A percentile compares a stretch with the other conserved stretches of the same genome.
These are phyloP conservation scores for Turdus rufiventris DNA, from an alignment of 2,113 vertebrate genomes.

Conservation along the genomic window DNA sequence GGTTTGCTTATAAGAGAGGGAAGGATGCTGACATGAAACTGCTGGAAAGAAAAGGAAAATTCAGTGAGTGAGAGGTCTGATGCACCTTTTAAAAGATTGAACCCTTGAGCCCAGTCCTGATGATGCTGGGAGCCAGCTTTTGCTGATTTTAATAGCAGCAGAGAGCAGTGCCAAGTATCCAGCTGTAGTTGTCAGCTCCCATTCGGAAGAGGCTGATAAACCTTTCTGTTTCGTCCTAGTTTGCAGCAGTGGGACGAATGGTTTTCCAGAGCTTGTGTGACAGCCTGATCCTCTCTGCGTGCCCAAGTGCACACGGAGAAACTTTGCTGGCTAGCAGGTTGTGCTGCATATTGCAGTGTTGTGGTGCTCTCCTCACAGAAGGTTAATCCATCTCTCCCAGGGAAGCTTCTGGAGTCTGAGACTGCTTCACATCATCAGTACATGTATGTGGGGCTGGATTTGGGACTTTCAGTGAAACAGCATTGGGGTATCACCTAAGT, in stretches of 20 bases:
- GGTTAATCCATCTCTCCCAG: fast-evolving
- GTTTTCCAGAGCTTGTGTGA: not conserved
- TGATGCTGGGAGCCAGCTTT: not conserved
- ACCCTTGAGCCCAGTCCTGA: not conserved
- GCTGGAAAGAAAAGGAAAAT: not conserved
- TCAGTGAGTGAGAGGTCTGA: not conserved
- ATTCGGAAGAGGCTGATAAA: not conserved
- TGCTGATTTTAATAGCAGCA: conserved; percentile 16
- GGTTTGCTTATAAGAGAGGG: not conserved
- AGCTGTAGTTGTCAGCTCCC: conserved; percentile 21
- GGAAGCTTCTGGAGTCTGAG: not conserved
- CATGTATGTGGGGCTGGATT: fast-evolving
- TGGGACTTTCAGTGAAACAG: not conserved
- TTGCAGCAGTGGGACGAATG: not conserved
- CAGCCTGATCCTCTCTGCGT: not conserved
- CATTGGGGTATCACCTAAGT: not conserved
- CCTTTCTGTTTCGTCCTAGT: not conserved
- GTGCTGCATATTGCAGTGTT: not conserved
- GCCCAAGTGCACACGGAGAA: not conserved
- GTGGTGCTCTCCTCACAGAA: not conserved
- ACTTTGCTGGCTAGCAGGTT: not conserved
- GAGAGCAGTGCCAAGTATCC: not conserved
- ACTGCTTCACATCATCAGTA: not conserved
- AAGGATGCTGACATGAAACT: not conserved
- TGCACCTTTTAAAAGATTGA: not conserved